Conservation (phyloP, 2,888 invertebrate species). For the Drosophila infuscata region DNA sequence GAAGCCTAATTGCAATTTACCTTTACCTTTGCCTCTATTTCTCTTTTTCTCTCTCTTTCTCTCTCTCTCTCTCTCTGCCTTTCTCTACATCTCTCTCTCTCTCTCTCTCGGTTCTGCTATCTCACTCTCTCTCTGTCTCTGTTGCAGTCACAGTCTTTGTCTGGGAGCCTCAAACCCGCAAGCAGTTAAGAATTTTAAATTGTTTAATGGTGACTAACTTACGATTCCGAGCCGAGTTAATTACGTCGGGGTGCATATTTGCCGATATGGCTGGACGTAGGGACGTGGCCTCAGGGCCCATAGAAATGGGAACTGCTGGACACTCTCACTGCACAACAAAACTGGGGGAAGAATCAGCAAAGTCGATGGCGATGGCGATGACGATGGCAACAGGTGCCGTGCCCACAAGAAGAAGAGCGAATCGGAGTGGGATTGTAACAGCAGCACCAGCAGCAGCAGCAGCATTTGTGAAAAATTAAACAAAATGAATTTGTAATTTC, state of each 20-base stretch:
- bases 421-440: not conserved
- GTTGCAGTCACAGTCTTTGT: conserved; percentile 23
- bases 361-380: conserved; percentile 15
- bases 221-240: conserved; percentile 80
- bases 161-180: conserved; percentile 34
- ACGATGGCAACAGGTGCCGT: conserved; percentile 61
- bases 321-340: conserved; percentile 54
- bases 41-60: not conserved
- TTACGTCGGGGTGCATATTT: conserved; percentile 82
- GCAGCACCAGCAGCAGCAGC: conserved; percentile 14
- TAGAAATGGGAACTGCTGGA: conserved; percentile 68
- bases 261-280: conserved; percentile 69
- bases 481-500: conserved; percentile 85
- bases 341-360: not conserved
- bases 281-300: conserved; percentile 57
- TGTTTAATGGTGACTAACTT: conserved; percentile 82
- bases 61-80: not conserved
- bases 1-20: conserved; percentile 84
- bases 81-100: not conserved
- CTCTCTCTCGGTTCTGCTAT: not conserved
- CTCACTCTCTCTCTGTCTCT: not conserved
- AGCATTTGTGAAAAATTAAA: conserved; percentile 82
- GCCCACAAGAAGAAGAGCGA: not conserved
- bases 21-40: conserved; percentile 22
- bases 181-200: conserved; percentile 80